Base-by-base conservation (phyloP, 1,140 invertebrate genomes). In the Leguminivora glycinivorella region DNA sequence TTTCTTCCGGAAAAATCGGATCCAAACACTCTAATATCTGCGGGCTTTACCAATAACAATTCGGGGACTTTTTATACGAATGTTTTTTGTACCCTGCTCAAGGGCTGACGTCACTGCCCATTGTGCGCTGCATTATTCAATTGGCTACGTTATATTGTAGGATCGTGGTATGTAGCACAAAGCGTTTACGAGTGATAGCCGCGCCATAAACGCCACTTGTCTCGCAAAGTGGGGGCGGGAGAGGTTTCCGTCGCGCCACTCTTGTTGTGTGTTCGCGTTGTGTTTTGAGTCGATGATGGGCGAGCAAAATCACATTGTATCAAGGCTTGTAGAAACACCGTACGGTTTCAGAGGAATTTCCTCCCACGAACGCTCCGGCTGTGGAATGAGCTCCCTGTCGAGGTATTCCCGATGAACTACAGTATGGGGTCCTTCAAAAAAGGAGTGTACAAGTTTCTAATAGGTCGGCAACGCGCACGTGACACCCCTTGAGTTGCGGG, bases 51-150 rank as follows among this genome's bases (percentile, higher is more conserved):
- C 58, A 63, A 63, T 63, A 63, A 63, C 58, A 63, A 63, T 60
- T 63, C 26, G 58, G 25, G 17, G 26, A 63, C 58, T 63, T 63
- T 63, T 63, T 63, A 63, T 63, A 26, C 58, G 26, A n/a, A 10
- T 63, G 58, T 63, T 63, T 63, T 63, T 63, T 63, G 58, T 34
- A 63, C 58, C 58, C 58, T 63, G 58, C 58, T 63, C 58, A 63
- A 31, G 58, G 58, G 58, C 31, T 63, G 58, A 63, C 58, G 58
- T 31, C 17, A 63, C 58, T 26, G 26, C 14, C 58, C 26, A 63
- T 63, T 63, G 58, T 63, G 58, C 31, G 58, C 19, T 63, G 58
- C 58, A 63, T 63, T 63, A 63, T 63, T 63, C 58, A 63, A 63
- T 63, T 63, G 58, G 19, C 26, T 60, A 60, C 22, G 56, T 63